phyloP scores from a whole-genome alignment of 1,140 invertebrate species.

The Halyomorpha halys region DNA sequence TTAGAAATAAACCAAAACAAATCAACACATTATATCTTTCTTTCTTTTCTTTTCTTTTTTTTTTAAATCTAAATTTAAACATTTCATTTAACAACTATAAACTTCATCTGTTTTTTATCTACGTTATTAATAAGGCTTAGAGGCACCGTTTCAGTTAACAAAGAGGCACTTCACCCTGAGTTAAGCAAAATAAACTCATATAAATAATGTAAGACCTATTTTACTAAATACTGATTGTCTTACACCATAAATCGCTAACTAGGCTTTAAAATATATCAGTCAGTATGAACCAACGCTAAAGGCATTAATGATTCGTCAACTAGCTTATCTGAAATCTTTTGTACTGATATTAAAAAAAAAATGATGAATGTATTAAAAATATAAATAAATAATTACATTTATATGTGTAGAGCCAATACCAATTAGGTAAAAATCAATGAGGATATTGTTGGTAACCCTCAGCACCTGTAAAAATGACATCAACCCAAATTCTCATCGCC shows the following conservation, averaged over 20 bases:
- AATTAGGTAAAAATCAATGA: conserved; percentile 12
- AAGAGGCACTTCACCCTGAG: conserved; percentile 14
- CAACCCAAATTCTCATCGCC: conserved; percentile 93
- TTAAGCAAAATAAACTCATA: background rate
- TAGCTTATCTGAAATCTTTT: background rate
- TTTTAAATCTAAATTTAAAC: background rate
- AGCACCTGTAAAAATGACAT: conserved; percentile 84
- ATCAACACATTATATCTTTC: background rate
- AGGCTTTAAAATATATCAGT: background rate
- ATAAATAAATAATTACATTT: conserved; percentile 8
- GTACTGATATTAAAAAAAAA: background rate
- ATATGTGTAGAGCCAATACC: background rate
- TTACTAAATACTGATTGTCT: background rate
- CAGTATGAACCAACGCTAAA: background rate
- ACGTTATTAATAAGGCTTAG: background rate
- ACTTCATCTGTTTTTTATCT: background rate
- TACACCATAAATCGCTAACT: background rate
- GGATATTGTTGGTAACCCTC: conserved; percentile 65
- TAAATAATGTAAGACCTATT: too few relatives aligned
- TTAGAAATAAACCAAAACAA: too few relatives aligned
- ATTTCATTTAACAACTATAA: background rate
- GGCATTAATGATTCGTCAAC: background rate
- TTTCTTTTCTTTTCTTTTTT: background rate
- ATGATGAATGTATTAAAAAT: background rate
- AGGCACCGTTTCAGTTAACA: background rate